phyloP scores from a whole-genome alignment of 92 coral and sea anemone genomes.

The Actinernus sp. region DNA sequence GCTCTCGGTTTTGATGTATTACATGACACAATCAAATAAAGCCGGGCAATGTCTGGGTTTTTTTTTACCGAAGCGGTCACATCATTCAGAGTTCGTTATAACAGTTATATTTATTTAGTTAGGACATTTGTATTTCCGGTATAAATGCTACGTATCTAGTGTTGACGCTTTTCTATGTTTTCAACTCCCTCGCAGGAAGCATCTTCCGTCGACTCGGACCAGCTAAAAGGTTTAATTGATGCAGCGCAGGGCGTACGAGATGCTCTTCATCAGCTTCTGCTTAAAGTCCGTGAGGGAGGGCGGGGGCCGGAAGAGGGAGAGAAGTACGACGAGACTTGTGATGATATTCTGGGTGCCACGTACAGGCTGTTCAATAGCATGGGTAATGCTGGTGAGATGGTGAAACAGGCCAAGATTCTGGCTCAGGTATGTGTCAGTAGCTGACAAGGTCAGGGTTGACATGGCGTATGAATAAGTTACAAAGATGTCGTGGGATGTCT shows the following conservation, averaged over 20 bases:
- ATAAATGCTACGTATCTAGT: background rate
- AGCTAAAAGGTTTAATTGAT: constrained; percentile 65
- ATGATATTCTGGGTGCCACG: constrained; percentile 90
- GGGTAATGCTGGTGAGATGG: constrained; percentile 99
- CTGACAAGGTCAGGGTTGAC: too few relatives aligned
- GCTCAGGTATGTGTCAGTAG: too few relatives aligned
- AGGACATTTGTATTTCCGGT: too few relatives aligned
- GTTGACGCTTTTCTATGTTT: background rate
- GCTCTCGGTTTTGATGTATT: too few relatives aligned
- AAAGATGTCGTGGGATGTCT: too few relatives aligned
- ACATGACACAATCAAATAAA: too few relatives aligned
- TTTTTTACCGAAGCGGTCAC: too few relatives aligned
- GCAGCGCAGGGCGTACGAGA: constrained; percentile 99
- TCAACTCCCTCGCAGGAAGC: constrained; percentile 68
- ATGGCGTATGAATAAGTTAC: too few relatives aligned
- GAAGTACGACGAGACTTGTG: constrained; percentile 94
- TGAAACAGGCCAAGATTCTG: constrained; percentile 93
- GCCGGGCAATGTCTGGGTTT: too few relatives aligned
- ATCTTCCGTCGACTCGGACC: constrained; percentile 78
- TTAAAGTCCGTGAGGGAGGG: constrained; percentile 89
- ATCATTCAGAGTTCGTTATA: too few relatives aligned
- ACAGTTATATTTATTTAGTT: too few relatives aligned
- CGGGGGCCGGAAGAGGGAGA: constrained; percentile 72
- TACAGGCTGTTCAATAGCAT: constrained; percentile 98
- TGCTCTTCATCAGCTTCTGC: constrained; percentile 82